A percentile compares a stretch with the other conserved stretches of the same genome.
These are phyloP conservation scores for Connochaetes taurinus DNA, from an alignment of 2,113 vertebrate species.

Conservation along the genomic window DNA sequence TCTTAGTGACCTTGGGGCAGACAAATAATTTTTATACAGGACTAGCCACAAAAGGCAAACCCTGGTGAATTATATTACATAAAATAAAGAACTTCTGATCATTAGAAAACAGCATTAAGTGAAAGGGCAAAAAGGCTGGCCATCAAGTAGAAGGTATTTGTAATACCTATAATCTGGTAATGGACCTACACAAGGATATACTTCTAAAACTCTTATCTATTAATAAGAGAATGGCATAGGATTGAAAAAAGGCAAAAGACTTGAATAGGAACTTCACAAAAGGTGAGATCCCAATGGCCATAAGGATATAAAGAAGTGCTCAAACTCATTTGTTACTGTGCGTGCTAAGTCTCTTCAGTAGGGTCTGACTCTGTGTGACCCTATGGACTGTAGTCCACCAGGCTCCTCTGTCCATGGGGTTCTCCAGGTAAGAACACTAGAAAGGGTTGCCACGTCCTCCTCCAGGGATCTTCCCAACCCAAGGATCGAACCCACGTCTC, in stretches of 20 bases:
- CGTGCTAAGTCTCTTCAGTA: not conserved
- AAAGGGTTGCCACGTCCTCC: not conserved
- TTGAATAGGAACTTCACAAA: not conserved
- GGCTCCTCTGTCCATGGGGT: not conserved
- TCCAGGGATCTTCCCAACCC: not conserved
- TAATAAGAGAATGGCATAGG: not conserved
- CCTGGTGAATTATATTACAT: not conserved
- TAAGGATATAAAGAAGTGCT: not conserved
- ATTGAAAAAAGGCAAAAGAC: not conserved
- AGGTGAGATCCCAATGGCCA: not conserved
- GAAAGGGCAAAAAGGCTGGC: not conserved
- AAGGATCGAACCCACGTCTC: fast-evolving
- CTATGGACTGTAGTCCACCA: not conserved
- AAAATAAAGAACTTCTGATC: not conserved
- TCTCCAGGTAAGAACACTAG: not conserved
- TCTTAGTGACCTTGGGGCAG: not conserved
- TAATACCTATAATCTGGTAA: not conserved
- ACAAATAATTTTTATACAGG: not conserved
- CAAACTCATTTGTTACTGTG: not conserved
- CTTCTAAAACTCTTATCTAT: not conserved
- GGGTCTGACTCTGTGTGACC: not conserved
- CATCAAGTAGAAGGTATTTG: not conserved
- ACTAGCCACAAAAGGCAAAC: not conserved
- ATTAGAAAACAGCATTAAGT: not conserved
- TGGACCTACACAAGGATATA: not conserved